A percentile compares a stretch with the other conserved stretches of the same genome.
These are phyloP conservation scores for Eremophila alpestris DNA, from an alignment of 2,797 vertebrate genomes.

Conservation along the genomic window DNA sequence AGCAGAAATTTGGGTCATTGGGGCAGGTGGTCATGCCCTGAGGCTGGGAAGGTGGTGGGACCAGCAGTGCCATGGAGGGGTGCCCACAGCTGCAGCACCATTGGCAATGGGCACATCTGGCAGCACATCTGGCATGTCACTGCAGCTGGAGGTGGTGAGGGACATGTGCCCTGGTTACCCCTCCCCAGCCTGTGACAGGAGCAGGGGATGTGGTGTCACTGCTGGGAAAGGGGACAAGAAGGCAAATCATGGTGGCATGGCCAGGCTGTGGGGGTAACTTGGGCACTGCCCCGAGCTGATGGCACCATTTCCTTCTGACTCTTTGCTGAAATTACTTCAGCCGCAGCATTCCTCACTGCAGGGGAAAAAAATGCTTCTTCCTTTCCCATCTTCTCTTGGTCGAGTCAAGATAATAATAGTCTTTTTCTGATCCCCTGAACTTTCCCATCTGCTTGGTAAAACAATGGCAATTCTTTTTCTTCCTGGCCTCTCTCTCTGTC, in stretches of 20 bases:
- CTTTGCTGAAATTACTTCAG: conserved; percentile 41
- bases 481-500: conserved; percentile 49
- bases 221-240: not conserved
- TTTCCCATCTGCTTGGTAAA: conserved; percentile 81
- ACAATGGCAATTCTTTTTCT: conserved; percentile 78
- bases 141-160: not conserved
- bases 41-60: not conserved
- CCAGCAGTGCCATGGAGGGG: not conserved
- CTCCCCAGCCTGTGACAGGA: rapidly evolving
- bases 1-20: not conserved
- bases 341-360: conserved; percentile 10
- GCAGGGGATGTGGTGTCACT: rapidly evolving
- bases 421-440: conserved; percentile 82
- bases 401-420: conserved; percentile 80
- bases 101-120: conserved; percentile 11
- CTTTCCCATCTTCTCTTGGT: conserved; percentile 71
- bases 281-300: not conserved
- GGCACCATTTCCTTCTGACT: not conserved
- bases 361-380: conserved; percentile 58
- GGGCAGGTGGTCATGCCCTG: not conserved
- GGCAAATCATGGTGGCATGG: not conserved
- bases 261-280: not conserved
- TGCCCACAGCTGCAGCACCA: not conserved
- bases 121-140: not conserved
- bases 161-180: rapidly evolving